Percentiles rank a stretch among this genome's conserved stretches.
phyloP scores from a whole-genome alignment of 2,797 vertebrate species.

The Distichodus sexfasciatus region DNA sequence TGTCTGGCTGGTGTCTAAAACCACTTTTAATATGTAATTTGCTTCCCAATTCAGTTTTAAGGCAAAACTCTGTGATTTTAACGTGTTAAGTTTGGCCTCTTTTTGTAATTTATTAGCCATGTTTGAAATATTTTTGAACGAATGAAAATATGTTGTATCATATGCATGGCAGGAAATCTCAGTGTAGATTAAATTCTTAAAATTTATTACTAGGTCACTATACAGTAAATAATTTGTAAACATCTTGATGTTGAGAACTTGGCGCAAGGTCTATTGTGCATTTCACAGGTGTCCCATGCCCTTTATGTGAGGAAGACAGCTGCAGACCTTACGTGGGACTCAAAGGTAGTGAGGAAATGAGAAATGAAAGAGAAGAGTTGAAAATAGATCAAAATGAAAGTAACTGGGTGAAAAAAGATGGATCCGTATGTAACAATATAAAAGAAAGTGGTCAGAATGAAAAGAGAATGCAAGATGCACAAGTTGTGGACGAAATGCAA shows the following conservation, averaged over 20 bases:
- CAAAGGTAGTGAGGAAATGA: conserved; percentile 14
- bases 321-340: conserved; percentile 42
- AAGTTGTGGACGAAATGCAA: conserved; percentile 5
- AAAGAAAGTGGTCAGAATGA: background rate
- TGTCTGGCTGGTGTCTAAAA: too few species aligned
- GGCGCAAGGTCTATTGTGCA: conserved; percentile 28
- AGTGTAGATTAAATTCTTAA: too few species aligned
- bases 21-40: too few species aligned
- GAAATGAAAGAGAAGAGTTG: conserved; percentile 11
- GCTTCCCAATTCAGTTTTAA: too few species aligned
- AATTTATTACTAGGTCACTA: too few species aligned
- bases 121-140: too few species aligned
- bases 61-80: too few species aligned
- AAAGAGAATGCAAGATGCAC: background rate
- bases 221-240: too few species aligned
- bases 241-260: background rate
- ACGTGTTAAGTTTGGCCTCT: too few species aligned
- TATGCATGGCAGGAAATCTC: too few species aligned
- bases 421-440: background rate
- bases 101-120: too few species aligned
- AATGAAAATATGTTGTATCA: too few species aligned
- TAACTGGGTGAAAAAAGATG: background rate
- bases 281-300: conserved; percentile 67
- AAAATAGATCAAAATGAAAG: background rate
- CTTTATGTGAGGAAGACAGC: conserved; percentile 70